These are phyloP conservation scores for Columba guinea DNA, from an alignment of 2,797 vertebrate genomes.

Conservation along the genomic window DNA sequence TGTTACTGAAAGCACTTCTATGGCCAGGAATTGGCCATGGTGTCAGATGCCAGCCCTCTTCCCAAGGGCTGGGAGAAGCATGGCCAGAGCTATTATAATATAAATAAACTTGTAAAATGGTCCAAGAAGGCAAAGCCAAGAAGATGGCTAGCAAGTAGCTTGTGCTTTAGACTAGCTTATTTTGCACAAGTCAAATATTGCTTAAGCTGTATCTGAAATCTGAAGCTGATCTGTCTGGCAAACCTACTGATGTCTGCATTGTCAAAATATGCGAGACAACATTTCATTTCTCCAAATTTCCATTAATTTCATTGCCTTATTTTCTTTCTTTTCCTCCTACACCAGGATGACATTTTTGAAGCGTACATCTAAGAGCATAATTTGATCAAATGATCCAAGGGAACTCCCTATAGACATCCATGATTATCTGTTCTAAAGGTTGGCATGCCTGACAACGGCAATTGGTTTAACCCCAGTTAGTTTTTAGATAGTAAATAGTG, in stretches of 20 bases:
- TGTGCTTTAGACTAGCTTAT: conserved; percentile 16
- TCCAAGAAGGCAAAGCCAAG: not conserved
- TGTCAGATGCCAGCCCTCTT: not conserved
- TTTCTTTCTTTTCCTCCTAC: conserved; percentile 70
- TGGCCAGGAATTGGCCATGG: not conserved
- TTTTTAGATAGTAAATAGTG: conserved; percentile 24
- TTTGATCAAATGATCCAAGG: conserved; percentile 67
- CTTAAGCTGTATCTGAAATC: not conserved
- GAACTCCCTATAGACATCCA: conserved; percentile 53
- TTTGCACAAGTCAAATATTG: not conserved
- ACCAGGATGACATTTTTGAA: conserved; percentile 70
- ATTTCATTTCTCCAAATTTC: conserved; percentile 70
- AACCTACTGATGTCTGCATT: conserved; percentile 68
- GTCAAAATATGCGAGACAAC: conserved; percentile 72
- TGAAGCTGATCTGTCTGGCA: conserved; percentile 65
- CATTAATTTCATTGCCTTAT: conserved; percentile 69
- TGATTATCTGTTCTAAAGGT: conserved; percentile 27
- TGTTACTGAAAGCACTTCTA: not conserved
- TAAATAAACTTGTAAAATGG: not conserved
- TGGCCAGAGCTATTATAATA: not conserved
- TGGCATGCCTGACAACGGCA: conserved; percentile 19
- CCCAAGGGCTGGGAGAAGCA: not conserved
- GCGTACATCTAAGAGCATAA: conserved; percentile 61
- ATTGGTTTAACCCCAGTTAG: conserved; percentile 29
- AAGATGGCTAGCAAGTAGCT: not conserved